Evolutionary conservation across 2,113 vertebrate species (phyloP).

Genomic region (Limnothrissa miodon): DNA sequence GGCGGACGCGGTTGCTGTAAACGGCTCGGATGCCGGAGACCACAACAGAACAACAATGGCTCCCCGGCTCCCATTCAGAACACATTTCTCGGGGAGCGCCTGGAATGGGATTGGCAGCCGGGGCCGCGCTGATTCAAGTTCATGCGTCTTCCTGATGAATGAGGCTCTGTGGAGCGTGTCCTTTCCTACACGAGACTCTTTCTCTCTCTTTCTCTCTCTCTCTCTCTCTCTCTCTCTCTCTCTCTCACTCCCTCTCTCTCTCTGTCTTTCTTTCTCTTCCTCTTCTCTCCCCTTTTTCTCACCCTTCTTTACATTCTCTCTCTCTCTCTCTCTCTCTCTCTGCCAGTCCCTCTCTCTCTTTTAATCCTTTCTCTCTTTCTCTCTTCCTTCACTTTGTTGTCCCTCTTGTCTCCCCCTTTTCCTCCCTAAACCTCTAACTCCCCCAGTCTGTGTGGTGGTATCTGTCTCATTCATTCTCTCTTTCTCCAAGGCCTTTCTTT

Average conservation of each 20-base stretch:
- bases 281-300: not conserved
- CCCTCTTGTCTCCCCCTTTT: not conserved
- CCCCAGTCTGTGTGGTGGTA: not conserved
- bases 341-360: not conserved
- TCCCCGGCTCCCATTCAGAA: conserved; percentile 21
- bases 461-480: not conserved
- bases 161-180: conserved; percentile 28
- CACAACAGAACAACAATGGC: conserved; percentile 24
- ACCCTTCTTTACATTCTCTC: not conserved
- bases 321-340: not conserved
- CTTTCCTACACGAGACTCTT: not conserved
- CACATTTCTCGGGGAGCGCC: conserved; percentile 28
- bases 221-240: conserved; percentile 33
- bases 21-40: not conserved
- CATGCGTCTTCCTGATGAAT: conserved; percentile 27
- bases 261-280: not conserved
- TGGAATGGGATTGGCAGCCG: not conserved
- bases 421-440: conserved; percentile 9
- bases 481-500: not conserved
- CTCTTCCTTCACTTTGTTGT: not conserved
- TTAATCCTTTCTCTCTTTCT: not conserved
- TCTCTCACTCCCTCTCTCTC: conserved; percentile 13
- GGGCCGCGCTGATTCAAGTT: conserved; percentile 30
- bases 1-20: not conserved
- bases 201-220: conserved; percentile 30